phyloP scores from a whole-genome alignment of 1,140 invertebrate species.

The Bombus waltoni region DNA sequence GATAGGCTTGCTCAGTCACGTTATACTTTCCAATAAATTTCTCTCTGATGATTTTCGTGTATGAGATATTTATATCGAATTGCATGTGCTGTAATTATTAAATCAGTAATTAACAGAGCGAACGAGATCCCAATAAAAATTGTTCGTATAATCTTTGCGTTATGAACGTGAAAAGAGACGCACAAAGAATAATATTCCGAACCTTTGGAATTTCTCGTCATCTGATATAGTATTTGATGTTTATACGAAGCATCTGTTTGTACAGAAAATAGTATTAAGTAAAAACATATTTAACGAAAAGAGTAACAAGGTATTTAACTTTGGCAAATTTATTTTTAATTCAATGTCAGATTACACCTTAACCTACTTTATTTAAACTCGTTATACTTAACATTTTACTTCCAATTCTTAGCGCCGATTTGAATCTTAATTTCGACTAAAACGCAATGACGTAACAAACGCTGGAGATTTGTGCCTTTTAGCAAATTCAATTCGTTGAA shows the following conservation, averaged over 20 bases:
- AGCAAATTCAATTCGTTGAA: not conserved
- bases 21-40: constrained; percentile 8
- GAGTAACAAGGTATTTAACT: not conserved
- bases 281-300: not conserved
- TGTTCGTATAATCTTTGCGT: not conserved
- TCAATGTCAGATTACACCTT: too few relatives aligned
- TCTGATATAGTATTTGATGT: not conserved
- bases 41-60: not conserved
- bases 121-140: not conserved
- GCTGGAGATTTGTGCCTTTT: not conserved
- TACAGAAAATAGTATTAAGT: not conserved
- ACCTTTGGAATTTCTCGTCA: not conserved
- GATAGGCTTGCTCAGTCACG: not conserved
- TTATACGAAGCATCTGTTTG: not conserved
- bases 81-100: not conserved
- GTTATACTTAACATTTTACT: too few relatives aligned
- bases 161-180: not conserved
- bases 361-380: not conserved
- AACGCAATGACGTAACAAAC: not conserved
- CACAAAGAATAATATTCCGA: too few relatives aligned
- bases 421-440: not conserved
- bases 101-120: not conserved
- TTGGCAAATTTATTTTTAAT: not conserved
- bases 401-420: too few relatives aligned
- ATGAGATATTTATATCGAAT: not conserved